phyloP scores from a whole-genome alignment of 1,140 invertebrate species.

The Coenobita brevimanus region DNA sequence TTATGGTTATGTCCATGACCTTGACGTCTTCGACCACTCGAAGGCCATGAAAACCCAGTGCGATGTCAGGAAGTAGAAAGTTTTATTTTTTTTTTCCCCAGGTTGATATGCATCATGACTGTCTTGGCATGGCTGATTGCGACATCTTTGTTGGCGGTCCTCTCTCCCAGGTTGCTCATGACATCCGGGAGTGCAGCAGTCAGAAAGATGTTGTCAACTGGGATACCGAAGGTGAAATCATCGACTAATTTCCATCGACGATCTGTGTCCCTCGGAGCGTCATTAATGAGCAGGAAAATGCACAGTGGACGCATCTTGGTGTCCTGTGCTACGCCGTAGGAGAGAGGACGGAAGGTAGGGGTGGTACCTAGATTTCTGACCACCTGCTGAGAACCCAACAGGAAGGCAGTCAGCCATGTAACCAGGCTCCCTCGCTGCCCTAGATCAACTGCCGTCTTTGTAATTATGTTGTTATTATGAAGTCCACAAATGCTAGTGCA shows the following conservation, averaged over 20 bases:
- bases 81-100: no score
- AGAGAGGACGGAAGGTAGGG: neutral
- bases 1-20: no score
- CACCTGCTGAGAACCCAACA: neutral
- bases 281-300: neutral
- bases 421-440: neutral
- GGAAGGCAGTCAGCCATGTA: slow-evolving; percentile 2
- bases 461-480: neutral
- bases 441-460: neutral
- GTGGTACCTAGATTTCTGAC: neutral
- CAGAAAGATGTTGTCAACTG: neutral
- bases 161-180: neutral
- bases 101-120: neutral
- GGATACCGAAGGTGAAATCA: neutral
- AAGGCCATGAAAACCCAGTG: no score
- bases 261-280: neutral
- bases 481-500: neutral
- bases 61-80: no score
- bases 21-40: no score
- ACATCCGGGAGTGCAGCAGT: neutral
- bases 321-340: neutral
- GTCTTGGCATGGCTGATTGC: neutral
- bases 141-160: neutral
- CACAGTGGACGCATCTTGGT: slow-evolving; percentile 10
- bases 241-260: slow-evolving; percentile 13